Percentiles rank a stretch among this genome's conserved stretches.
Evolutionary conservation across 2,888 invertebrate genomes (phyloP).

Genomic region (Campoletis raptor): DNA sequence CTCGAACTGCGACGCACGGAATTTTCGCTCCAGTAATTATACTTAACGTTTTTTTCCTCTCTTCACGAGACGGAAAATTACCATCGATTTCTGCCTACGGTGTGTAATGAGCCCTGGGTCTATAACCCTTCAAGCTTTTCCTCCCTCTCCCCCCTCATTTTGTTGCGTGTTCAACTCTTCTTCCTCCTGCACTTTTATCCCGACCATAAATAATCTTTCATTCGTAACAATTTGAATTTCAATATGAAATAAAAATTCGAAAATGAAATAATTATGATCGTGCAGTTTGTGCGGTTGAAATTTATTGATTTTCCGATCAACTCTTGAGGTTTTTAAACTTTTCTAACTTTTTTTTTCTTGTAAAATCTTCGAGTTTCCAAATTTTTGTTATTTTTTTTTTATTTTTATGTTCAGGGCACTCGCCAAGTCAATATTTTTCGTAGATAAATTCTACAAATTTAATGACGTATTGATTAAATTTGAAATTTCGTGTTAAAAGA

Average conservation of each 20-base stretch:
- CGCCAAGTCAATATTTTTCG: too few relatives aligned
- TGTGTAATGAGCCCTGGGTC: constrained; percentile 38
- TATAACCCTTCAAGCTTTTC: neutral
- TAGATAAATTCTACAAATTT: too few relatives aligned
- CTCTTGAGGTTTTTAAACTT: too few relatives aligned
- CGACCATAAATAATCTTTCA: neutral
- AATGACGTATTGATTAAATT: too few relatives aligned
- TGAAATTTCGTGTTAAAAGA: too few relatives aligned
- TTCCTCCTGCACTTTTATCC: neutral
- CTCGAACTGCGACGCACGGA: constrained; percentile 1
- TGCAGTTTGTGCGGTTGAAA: too few relatives aligned
- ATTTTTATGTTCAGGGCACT: too few relatives aligned
- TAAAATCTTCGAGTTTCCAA: too few relatives aligned
- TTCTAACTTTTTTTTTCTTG: too few relatives aligned
- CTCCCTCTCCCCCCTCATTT: neutral
- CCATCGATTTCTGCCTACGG: constrained; percentile 57
- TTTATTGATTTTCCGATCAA: too few relatives aligned
- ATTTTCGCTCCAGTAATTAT: constrained; percentile 35
- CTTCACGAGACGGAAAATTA: constrained; percentile 52
- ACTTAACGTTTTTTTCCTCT: neutral
- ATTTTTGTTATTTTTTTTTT: too few relatives aligned
- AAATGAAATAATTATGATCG: neutral
- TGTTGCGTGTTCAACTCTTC: neutral
- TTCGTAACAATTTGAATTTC: neutral
- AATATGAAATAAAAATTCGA: neutral